These are phyloP conservation scores for Mastomys coucha DNA, from an alignment of 2,113 vertebrate genomes.

Conservation along the genomic window DNA sequence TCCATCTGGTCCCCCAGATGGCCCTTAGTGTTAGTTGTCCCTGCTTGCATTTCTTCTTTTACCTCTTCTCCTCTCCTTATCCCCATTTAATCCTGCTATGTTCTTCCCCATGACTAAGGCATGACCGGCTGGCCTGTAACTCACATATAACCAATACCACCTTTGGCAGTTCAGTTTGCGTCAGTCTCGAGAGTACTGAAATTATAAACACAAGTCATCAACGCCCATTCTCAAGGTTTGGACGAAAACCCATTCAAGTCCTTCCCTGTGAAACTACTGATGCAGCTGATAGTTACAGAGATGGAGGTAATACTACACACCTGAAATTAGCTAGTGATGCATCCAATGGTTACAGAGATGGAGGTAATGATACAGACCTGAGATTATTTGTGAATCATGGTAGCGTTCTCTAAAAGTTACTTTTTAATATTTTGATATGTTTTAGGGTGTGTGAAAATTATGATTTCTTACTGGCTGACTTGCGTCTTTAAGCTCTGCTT, in stretches of 20 bases:
- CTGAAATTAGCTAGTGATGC: too few species aligned
- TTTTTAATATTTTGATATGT: background rate
- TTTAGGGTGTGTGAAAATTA: background rate
- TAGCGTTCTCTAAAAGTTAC: background rate
- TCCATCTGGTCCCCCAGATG: background rate
- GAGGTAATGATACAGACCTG: background rate
- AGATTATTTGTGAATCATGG: background rate
- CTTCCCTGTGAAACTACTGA: background rate
- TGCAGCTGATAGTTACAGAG: background rate
- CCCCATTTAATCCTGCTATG: too few species aligned
- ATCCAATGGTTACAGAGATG: background rate
- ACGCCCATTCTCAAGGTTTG: background rate
- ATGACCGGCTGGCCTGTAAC: background rate
- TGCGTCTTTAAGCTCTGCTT: background rate
- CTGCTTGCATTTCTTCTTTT: background rate
- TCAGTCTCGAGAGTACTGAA: background rate
- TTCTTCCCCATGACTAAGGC: background rate
- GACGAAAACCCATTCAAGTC: background rate
- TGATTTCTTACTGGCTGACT: background rate
- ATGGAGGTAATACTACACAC: too few species aligned
- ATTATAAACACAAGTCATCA: too few species aligned
- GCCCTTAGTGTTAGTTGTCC: background rate
- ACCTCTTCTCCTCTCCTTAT: background rate
- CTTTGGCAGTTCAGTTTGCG: too few species aligned
- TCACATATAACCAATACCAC: background rate